Evolutionary conservation across 2,888 invertebrate species (phyloP).

Genomic region (Cryptocephalus primarius): DNA sequence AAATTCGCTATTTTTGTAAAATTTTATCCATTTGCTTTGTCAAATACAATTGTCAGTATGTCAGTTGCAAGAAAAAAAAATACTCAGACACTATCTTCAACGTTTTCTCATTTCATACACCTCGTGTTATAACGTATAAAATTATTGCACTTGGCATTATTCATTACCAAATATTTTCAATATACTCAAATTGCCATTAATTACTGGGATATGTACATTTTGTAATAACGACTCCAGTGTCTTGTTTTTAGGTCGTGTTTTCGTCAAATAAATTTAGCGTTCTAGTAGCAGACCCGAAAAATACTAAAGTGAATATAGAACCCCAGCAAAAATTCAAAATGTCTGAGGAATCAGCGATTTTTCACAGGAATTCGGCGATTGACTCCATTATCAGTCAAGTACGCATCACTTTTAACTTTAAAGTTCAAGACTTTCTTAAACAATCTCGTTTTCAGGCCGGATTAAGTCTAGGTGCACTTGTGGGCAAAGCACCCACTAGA

Average conservation of each 20-base stretch:
- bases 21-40: too few species aligned
- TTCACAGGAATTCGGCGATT: constrained; percentile 24
- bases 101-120: too few species aligned
- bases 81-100: too few species aligned
- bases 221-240: not conserved
- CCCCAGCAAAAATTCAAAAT: constrained; percentile 26
- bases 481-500: constrained; percentile 24
- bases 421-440: not conserved
- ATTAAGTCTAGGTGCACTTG: constrained; percentile 22
- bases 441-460: constrained; percentile 18
- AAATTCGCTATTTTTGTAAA: too few species aligned
- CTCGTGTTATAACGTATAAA: too few species aligned
- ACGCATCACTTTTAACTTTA: not conserved
- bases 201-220: too few species aligned
- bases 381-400: constrained; percentile 30
- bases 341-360: constrained; percentile 16
- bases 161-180: too few species aligned
- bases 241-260: constrained; percentile 48
- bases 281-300: constrained; percentile 53
- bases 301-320: constrained; percentile 51
- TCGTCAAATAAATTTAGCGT: constrained; percentile 59
- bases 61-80: too few species aligned
- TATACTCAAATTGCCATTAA: too few species aligned
- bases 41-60: too few species aligned
- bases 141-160: too few species aligned